phyloP scores from a whole-genome alignment of 2,888 invertebrate species.

The Mimumesa dahlbomi region DNA sequence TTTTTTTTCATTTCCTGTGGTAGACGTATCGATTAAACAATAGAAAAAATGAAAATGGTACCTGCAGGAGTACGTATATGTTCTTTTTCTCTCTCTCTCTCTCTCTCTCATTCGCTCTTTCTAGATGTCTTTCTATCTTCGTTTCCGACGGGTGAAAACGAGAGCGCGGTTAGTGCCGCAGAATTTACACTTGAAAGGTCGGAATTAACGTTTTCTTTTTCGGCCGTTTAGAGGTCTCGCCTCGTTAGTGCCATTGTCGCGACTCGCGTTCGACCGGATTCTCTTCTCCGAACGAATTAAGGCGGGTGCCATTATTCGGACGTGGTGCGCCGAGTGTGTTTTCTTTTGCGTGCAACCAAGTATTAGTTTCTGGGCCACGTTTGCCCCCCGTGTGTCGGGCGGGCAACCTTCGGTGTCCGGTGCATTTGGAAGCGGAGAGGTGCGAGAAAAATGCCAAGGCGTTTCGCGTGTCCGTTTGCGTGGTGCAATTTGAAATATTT shows the following conservation, averaged over 20 bases:
- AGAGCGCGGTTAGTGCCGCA: constrained; percentile 26
- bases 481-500: constrained; percentile 8
- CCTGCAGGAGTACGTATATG: no score
- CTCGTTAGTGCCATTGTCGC: constrained; percentile 62
- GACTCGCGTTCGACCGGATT: constrained; percentile 32
- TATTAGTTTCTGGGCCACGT: constrained; percentile 30
- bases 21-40: no score
- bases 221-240: constrained; percentile 34
- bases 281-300: constrained; percentile 45
- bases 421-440: constrained; percentile 25
- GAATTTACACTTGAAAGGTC: constrained; percentile 63
- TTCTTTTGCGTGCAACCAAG: constrained; percentile 40
- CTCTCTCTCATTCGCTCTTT: no score
- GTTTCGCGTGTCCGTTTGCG: background rate
- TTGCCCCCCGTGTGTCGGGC: background rate
- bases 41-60: no score
- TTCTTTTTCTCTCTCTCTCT: no score
- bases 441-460: constrained; percentile 16
- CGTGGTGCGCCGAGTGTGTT: constrained; percentile 18
- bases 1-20: no score
- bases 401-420: constrained; percentile 14
- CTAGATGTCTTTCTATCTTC: no score
- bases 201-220: constrained; percentile 55
- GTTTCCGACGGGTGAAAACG: constrained; percentile 40
- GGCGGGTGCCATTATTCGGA: constrained; percentile 37